A percentile compares a stretch with the other conserved stretches of the same genome.
These are phyloP conservation scores for Lutraria lutraria DNA, from an alignment of 2,888 invertebrate species.

Conservation along the genomic window DNA sequence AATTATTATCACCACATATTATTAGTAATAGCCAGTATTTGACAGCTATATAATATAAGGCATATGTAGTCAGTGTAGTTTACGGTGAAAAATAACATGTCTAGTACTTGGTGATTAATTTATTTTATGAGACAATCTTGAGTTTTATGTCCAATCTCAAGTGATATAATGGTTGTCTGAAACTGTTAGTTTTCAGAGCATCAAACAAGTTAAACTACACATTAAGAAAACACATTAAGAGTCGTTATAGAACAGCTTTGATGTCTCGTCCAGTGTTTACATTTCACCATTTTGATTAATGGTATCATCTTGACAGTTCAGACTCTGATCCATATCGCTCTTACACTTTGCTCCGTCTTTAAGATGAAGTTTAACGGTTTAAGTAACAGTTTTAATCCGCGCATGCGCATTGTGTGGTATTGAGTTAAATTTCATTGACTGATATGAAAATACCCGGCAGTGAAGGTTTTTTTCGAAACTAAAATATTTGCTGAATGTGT, in stretches of 20 bases:
- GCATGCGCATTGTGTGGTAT: no score
- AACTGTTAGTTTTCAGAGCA: conserved; percentile 37
- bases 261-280: neutral
- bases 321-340: neutral
- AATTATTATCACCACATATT: conserved; percentile 22
- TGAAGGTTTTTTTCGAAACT: no score
- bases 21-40: conserved; percentile 6
- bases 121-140: conserved; percentile 27
- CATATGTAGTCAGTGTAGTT: neutral
- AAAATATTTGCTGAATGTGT: no score
- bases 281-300: conserved; percentile 4
- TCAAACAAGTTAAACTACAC: conserved; percentile 35
- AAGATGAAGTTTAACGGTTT: no score
- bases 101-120: conserved; percentile 30
- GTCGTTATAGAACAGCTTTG: neutral
- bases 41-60: conserved; percentile 34
- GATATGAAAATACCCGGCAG: no score
- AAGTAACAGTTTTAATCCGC: no score
- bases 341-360: neutral
- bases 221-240: conserved; percentile 18
- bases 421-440: no score
- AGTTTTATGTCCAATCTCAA: conserved; percentile 33
- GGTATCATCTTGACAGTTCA: neutral
- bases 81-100: neutral
- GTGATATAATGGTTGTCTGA: conserved; percentile 24